These are phyloP conservation scores for Carlito syrichta DNA, from an alignment of 2,113 vertebrate genomes.

Conservation along the genomic window DNA sequence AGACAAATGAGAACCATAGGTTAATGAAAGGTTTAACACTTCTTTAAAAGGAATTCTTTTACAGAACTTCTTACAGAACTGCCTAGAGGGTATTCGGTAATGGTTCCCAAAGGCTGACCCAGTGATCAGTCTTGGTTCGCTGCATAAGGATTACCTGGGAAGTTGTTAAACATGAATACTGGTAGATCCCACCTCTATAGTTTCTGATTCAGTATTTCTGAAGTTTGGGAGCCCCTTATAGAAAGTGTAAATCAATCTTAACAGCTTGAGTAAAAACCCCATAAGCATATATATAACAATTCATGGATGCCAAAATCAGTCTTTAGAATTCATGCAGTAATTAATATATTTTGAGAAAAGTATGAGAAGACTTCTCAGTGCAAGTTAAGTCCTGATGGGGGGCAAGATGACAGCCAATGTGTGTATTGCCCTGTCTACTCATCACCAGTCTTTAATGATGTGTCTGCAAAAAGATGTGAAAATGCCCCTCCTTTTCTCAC, in stretches of 20 bases:
- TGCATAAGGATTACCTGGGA: neutral
- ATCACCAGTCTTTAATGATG: neutral
- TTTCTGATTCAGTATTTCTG: neutral
- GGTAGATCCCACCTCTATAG: neutral
- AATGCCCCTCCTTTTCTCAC: neutral
- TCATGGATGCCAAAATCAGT: constrained; percentile 14
- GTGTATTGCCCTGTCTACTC: neutral
- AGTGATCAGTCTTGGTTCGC: neutral
- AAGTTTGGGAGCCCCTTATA: neutral
- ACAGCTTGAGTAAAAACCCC: constrained; percentile 27
- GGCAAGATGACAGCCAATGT: constrained; percentile 21
- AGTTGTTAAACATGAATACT: constrained; percentile 15
- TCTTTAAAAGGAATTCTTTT: constrained; percentile 3
- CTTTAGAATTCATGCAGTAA: constrained; percentile 40
- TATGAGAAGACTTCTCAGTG: constrained; percentile 16
- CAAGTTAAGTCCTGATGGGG: constrained; percentile 40
- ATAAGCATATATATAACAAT: constrained; percentile 20
- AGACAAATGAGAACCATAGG: neutral
- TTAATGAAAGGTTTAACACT: neutral
- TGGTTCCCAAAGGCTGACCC: constrained; percentile 32
- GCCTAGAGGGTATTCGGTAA: neutral
- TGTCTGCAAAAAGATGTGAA: neutral
- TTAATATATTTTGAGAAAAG: constrained; percentile 54
- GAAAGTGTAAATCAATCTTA: constrained; percentile 49
- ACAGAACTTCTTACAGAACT: neutral